A percentile compares a stretch with the other conserved stretches of the same genome.
phyloP scores from a whole-genome alignment of 2,888 invertebrate species.

The Lampropteryx suffumata region DNA sequence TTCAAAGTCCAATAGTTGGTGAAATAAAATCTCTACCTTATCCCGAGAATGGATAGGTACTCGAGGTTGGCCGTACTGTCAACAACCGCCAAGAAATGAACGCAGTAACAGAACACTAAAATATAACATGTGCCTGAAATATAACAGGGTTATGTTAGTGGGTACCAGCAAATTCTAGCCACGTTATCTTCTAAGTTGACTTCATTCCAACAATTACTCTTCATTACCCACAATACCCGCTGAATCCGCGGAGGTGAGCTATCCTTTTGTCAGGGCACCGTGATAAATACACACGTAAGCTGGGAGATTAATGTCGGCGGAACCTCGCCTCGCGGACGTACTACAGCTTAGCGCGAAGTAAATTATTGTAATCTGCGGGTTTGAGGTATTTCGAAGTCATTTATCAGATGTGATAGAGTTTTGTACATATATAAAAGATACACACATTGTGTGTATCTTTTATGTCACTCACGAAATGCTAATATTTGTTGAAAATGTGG shows the following conservation, averaged over 20 bases:
- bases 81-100: no score
- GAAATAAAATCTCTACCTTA: no score
- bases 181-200: conserved; percentile 40
- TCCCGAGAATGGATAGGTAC: no score
- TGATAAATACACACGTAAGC: conserved; percentile 51
- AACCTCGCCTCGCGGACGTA: conserved; percentile 24
- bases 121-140: no score
- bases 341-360: conserved; percentile 25
- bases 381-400: conserved; percentile 11
- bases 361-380: conserved; percentile 26
- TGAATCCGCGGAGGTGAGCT: conserved; percentile 43
- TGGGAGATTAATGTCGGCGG: conserved; percentile 43
- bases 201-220: conserved; percentile 51
- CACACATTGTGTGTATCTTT: no score
- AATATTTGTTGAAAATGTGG: no score
- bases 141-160: no score
- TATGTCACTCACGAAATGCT: no score
- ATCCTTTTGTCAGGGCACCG: conserved; percentile 47
- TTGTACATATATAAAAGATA: no score
- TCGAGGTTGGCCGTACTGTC: no score
- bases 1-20: no score
- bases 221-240: conserved; percentile 48
- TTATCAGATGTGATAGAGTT: conserved; percentile 10
- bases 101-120: no score
- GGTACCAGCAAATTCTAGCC: conserved; percentile 13